These are phyloP conservation scores for Anolis apletophallus DNA, from an alignment of 2,797 vertebrate genomes.

Conservation along the genomic window DNA sequence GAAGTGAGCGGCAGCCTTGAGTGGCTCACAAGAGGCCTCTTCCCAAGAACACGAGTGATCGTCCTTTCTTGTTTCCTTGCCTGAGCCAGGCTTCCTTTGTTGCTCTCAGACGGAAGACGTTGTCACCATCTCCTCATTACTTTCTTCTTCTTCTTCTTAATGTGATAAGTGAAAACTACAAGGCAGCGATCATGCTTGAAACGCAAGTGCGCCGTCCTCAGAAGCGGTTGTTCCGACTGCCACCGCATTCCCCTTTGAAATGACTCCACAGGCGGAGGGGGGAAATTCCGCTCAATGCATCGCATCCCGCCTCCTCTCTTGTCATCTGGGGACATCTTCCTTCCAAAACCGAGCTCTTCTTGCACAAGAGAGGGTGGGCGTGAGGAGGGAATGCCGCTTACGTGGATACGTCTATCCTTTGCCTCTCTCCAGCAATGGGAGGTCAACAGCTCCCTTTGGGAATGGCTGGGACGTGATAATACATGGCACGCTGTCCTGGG, in stretches of 20 bases:
- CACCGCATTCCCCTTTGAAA: constrained; percentile 60
- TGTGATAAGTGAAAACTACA: constrained; percentile 69
- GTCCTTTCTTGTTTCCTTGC: constrained; percentile 58
- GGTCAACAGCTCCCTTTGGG: constrained; percentile 53
- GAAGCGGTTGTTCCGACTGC: constrained; percentile 55
- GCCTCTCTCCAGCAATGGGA: constrained; percentile 53
- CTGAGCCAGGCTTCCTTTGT: constrained; percentile 65
- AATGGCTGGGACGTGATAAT: constrained; percentile 54
- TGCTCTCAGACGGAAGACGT: constrained; percentile 70
- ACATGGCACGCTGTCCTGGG: constrained; percentile 27
- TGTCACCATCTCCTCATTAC: constrained; percentile 74
- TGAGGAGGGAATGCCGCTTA: neutral
- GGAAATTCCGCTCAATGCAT: constrained; percentile 55
- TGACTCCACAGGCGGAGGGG: constrained; percentile 48
- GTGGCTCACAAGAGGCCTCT: constrained; percentile 64
- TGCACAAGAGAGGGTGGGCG: constrained; percentile 31
- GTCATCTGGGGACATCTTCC: constrained; percentile 61
- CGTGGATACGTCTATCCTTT: constrained; percentile 24
- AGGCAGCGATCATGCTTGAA: constrained; percentile 68
- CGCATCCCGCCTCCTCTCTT: constrained; percentile 1
- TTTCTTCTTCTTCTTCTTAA: constrained; percentile 71
- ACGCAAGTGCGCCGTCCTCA: constrained; percentile 59
- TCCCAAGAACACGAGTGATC: constrained; percentile 71
- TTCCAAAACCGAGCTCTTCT: constrained; percentile 47
- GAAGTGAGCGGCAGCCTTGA: constrained; percentile 38